Conservation (phyloP, 2,113 vertebrate species). For the Pseudolaguvia tuberculata region DNA sequence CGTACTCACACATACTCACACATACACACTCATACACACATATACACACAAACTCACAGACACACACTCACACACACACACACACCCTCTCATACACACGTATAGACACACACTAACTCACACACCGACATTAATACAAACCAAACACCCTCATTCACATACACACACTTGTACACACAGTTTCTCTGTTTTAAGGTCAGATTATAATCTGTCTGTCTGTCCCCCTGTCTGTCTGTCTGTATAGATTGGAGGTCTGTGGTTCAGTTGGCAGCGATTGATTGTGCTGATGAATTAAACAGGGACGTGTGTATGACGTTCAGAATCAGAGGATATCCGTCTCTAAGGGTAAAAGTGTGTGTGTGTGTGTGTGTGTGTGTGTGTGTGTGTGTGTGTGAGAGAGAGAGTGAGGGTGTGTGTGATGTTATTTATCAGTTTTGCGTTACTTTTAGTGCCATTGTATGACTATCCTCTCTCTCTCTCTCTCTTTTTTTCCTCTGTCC, state of each 20-base stretch:
- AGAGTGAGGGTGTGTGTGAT: background rate
- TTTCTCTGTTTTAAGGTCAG: no score
- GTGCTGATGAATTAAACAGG: slow-evolving; percentile 55
- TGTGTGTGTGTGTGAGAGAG: background rate
- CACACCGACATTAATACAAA: background rate
- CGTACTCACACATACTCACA: no score
- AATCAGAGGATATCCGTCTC: slow-evolving; percentile 63
- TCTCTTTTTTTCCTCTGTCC: no score
- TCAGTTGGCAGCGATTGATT: slow-evolving; percentile 68
- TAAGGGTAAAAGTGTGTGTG: slow-evolving; percentile 60
- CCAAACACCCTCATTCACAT: background rate
- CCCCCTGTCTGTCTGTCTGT: background rate
- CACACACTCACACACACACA: no score
- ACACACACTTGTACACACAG: background rate
- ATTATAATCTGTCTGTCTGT: background rate
- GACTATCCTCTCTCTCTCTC: no score
- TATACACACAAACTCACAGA: no score
- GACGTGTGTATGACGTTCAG: slow-evolving; percentile 53
- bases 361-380: background rate
- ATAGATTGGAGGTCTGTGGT: slow-evolving; percentile 74
- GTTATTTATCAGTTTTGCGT: background rate
- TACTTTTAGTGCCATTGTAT: background rate
- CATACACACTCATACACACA: slow-evolving; percentile 6
- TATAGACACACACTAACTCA: background rate
- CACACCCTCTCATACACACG: background rate